Conservation (phyloP, 1,140 invertebrate genomes). For the Pogonus chalceus region DNA sequence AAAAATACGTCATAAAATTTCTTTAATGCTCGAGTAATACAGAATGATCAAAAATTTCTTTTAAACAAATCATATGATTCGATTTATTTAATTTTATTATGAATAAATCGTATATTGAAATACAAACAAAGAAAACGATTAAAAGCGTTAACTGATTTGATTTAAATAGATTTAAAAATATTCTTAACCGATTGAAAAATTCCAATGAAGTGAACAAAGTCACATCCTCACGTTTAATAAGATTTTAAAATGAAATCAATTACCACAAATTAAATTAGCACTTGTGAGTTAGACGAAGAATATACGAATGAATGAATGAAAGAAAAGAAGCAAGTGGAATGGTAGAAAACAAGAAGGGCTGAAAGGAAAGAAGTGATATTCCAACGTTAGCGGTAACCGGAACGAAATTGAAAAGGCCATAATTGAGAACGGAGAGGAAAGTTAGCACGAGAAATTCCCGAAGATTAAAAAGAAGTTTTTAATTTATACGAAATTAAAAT, state of each 20-base stretch:
- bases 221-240: background rate
- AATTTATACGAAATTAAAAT: background rate
- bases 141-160: too few species aligned
- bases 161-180: too few species aligned
- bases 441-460: background rate
- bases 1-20: too few species aligned
- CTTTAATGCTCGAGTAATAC: too few species aligned
- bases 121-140: too few species aligned
- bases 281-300: background rate
- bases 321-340: too few species aligned
- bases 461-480: background rate
- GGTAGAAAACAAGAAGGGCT: too few species aligned
- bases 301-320: background rate
- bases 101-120: too few species aligned
- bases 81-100: too few species aligned
- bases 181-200: too few species aligned
- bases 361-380: background rate
- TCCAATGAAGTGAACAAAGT: background rate
- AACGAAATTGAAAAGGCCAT: background rate
- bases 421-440: background rate
- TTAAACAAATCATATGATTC: too few species aligned
- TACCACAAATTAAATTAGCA: background rate
- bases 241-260: background rate
- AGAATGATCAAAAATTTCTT: too few species aligned
- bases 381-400: background rate